Conservation (phyloP, 2,797 vertebrate species). For the Aplochiton taeniatus region DNA sequence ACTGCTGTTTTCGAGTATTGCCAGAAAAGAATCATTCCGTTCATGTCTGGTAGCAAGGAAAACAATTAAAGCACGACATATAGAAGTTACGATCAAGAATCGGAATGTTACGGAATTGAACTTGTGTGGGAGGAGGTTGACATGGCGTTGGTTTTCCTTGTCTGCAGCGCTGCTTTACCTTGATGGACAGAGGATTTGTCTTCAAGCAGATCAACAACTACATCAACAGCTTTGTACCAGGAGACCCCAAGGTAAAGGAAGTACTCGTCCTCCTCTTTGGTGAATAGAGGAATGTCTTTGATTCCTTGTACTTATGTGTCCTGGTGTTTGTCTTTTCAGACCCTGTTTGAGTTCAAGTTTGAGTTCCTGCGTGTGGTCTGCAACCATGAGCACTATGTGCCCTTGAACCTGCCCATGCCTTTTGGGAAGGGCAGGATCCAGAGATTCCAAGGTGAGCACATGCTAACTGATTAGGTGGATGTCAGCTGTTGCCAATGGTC, state of each 20-base stretch:
- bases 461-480: no score
- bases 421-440: constrained; percentile 95
- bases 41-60: no score
- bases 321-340: constrained; percentile 66
- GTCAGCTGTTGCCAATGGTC: no score
- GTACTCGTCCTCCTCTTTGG: no score
- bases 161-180: constrained; percentile 92
- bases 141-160: background rate
- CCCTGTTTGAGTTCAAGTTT: constrained; percentile 96
- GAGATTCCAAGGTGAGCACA: constrained; percentile 90
- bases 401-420: constrained; percentile 95
- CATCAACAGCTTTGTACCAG: constrained; percentile 92
- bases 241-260: constrained; percentile 89
- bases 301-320: no score
- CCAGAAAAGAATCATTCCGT: no score
- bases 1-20: no score
- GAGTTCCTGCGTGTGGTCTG: constrained; percentile 95
- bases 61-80: no score
- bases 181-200: constrained; percentile 96
- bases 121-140: no score
- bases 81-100: no score
- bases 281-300: no score
- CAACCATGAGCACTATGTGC: constrained; percentile 95
- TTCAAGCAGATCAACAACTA: constrained; percentile 99
- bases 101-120: no score